phyloP scores from a whole-genome alignment of 2,888 invertebrate species.

The Latheticus oryzae region DNA sequence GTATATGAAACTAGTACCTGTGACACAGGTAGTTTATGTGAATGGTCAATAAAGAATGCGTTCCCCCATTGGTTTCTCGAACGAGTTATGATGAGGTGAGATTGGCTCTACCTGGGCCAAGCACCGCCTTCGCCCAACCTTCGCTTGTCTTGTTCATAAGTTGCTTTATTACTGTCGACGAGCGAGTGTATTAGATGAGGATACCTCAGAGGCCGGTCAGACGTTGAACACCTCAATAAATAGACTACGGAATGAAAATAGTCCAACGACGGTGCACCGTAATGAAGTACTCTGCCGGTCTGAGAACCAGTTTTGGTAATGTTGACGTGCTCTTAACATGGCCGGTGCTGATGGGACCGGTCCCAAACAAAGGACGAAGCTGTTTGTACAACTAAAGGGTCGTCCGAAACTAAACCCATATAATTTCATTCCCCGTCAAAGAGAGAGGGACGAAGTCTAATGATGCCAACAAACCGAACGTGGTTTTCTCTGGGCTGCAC shows the following conservation, averaged over 20 bases:
- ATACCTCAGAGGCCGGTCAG: slow-evolving; percentile 46
- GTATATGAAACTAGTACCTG: slow-evolving; percentile 57
- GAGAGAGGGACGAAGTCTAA: not conserved
- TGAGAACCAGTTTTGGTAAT: slow-evolving; percentile 59
- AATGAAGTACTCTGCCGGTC: slow-evolving; percentile 45
- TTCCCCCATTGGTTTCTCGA: slow-evolving; percentile 62
- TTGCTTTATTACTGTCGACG: slow-evolving; percentile 63
- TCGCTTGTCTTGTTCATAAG: slow-evolving; percentile 63
- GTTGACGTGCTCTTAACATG: slow-evolving; percentile 52
- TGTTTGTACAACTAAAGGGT: slow-evolving; percentile 27
- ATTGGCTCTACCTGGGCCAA: slow-evolving; percentile 64
- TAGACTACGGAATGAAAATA: slow-evolving; percentile 57
- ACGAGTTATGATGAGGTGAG: slow-evolving; percentile 66
- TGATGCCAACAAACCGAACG: slow-evolving; percentile 8
- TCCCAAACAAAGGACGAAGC: slow-evolving; percentile 55
- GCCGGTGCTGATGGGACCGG: slow-evolving; percentile 59
- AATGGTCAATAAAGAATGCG: slow-evolving; percentile 65
- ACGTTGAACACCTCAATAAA: slow-evolving; percentile 56
- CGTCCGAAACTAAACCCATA: slow-evolving; percentile 17
- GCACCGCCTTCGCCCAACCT: slow-evolving; percentile 64
- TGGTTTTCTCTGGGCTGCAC: slow-evolving; percentile 48
- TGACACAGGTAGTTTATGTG: slow-evolving; percentile 64
- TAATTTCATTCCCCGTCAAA: slow-evolving; percentile 7
- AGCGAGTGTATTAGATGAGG: slow-evolving; percentile 54
- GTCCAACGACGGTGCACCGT: slow-evolving; percentile 41